Percentiles rank a stretch among this genome's conserved stretches.
phyloP scores from a whole-genome alignment of 2,113 vertebrate species.

The Agelaius tricolor region DNA sequence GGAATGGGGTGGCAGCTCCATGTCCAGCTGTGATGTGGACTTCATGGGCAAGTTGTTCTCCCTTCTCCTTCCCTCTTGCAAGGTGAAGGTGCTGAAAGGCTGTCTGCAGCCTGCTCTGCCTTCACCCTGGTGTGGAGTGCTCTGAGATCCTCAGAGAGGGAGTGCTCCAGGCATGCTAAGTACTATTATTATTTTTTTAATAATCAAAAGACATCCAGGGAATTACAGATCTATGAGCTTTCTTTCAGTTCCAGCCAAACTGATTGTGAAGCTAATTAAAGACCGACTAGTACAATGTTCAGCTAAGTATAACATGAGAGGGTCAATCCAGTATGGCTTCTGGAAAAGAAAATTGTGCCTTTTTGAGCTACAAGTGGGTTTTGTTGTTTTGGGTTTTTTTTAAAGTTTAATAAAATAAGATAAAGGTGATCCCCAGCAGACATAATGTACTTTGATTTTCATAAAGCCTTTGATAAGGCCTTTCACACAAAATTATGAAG shows the following conservation, averaged over 20 bases:
- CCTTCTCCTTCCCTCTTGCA: not conserved
- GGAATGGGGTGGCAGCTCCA: not conserved
- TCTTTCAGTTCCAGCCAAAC: slow-evolving; percentile 23
- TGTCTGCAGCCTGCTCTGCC: not conserved
- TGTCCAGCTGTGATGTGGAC: not conserved
- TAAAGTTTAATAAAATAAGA: slow-evolving; percentile 50
- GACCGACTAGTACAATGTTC: not conserved
- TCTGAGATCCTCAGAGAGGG: not conserved
- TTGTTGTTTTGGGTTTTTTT: not conserved
- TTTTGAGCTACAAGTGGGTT: not conserved
- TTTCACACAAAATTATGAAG: slow-evolving; percentile 36
- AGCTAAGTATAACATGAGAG: slow-evolving; percentile 35
- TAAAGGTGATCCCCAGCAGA: slow-evolving; percentile 52
- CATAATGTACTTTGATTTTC: slow-evolving; percentile 45
- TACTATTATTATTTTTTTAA: slow-evolving; percentile 49
- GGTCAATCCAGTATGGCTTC: slow-evolving; percentile 43
- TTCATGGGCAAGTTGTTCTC: not conserved
- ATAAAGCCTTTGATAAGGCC: slow-evolving; percentile 49
- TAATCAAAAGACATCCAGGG: slow-evolving; percentile 20
- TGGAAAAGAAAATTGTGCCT: slow-evolving; percentile 5
- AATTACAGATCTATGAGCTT: slow-evolving; percentile 43
- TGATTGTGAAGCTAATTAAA: slow-evolving; percentile 63
- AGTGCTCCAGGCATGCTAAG: not conserved
- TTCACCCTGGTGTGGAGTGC: not conserved
- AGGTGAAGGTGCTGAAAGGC: not conserved